These are phyloP conservation scores for Hylaeus anthracinus DNA, from an alignment of 1,140 invertebrate genomes.

Conservation along the genomic window DNA sequence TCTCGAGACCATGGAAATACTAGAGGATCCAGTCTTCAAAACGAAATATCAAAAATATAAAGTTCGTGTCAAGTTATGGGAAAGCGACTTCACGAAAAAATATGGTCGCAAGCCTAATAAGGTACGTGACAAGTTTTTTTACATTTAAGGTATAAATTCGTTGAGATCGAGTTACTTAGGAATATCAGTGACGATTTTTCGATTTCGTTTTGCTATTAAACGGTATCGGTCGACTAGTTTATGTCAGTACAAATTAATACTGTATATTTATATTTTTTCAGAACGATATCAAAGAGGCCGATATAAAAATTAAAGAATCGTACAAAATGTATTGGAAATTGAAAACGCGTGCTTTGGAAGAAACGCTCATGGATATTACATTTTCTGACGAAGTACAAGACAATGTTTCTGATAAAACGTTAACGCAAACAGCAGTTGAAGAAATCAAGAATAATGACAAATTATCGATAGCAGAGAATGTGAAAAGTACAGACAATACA, in stretches of 20 bases:
- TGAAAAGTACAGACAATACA: not conserved
- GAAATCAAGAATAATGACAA: constrained; percentile 13
- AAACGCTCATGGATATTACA: constrained; percentile 83
- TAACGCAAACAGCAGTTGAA: constrained; percentile 11
- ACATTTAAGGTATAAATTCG: not conserved
- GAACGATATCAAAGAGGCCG: constrained; percentile 90
- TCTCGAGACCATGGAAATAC: constrained; percentile 62
- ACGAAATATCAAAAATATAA: constrained; percentile 84
- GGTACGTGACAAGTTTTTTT: constrained; percentile 76
- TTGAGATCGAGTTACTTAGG: not conserved
- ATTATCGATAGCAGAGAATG: not conserved
- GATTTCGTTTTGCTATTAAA: not conserved
- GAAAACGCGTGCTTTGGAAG: constrained; percentile 87
- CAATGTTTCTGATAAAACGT: constrained; percentile 57
- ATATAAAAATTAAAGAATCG: constrained; percentile 85
- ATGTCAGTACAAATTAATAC: not conserved
- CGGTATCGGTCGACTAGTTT: not conserved
- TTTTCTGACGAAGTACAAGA: constrained; percentile 64
- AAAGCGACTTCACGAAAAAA: constrained; percentile 87
- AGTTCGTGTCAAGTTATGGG: constrained; percentile 88
- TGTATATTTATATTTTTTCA: constrained; percentile 71
- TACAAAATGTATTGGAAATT: constrained; percentile 91
- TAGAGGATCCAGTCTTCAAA: constrained; percentile 72
- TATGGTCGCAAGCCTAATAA: constrained; percentile 87
- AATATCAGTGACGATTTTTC: not conserved